These are phyloP conservation scores for Planococcus citri DNA, from an alignment of 1,140 invertebrate species.

Conservation along the genomic window DNA sequence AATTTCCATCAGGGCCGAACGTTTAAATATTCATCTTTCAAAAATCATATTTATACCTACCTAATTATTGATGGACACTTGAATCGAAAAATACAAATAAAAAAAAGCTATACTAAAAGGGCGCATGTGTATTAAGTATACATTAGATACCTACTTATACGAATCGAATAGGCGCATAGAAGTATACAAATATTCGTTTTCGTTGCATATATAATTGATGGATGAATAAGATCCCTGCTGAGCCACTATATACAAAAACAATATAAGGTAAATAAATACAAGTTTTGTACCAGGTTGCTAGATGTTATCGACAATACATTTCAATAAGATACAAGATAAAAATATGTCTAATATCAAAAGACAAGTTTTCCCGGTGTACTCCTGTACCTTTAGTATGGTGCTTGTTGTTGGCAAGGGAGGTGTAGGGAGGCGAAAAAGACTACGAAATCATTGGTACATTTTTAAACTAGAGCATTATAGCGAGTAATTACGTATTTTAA, in stretches of 20 bases:
- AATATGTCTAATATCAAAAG: slow-evolving; percentile 8
- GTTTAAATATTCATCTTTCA: not conserved
- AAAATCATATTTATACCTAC: no score
- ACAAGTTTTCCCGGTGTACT: not conserved
- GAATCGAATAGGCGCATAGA: no score
- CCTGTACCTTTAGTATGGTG: no score
- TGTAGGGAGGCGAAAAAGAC: no score
- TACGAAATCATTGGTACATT: not conserved
- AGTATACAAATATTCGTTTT: not conserved
- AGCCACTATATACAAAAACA: not conserved
- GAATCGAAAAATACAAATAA: not conserved
- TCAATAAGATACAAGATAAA: slow-evolving; percentile 8
- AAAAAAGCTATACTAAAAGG: not conserved
- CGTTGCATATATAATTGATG: slow-evolving; percentile 16
- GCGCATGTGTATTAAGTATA: no score
- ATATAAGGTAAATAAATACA: slow-evolving; percentile 11
- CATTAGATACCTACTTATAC: not conserved
- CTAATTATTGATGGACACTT: slow-evolving; percentile 17
- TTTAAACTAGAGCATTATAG: not conserved
- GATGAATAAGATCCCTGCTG: slow-evolving; percentile 12
- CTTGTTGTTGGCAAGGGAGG: no score
- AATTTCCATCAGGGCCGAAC: no score
- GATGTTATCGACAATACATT: slow-evolving; percentile 3
- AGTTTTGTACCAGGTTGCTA: not conserved
- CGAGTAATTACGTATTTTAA: not conserved